Percentiles rank a stretch among this genome's conserved stretches.
Evolutionary conservation across 2,113 vertebrate species (phyloP).

Genomic region (Alethe diademata): DNA sequence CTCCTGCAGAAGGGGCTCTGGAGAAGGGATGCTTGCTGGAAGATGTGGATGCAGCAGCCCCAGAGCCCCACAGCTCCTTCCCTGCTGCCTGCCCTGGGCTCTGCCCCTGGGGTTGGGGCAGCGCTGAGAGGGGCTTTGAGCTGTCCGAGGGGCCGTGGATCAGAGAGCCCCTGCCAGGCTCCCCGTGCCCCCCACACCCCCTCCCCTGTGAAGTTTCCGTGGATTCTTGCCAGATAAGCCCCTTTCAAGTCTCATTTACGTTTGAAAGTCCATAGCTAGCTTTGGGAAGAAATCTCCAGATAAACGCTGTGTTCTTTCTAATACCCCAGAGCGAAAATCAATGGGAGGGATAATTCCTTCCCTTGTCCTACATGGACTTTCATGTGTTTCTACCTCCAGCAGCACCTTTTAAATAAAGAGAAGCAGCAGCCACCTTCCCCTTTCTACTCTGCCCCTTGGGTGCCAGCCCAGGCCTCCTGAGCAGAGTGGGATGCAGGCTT

Average conservation of each 20-base stretch:
- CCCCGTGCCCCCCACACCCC: not conserved
- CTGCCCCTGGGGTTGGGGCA: not conserved
- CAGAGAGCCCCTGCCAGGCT: not conserved
- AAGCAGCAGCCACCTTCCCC: not conserved
- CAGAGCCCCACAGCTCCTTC: not conserved
- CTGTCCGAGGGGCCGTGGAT: not conserved
- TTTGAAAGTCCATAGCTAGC: constrained; percentile 89
- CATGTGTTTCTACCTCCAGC: constrained; percentile 60
- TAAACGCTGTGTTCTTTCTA: constrained; percentile 92
- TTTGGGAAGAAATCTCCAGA: constrained; percentile 86
- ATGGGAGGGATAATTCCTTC: constrained; percentile 92
- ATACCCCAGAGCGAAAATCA: constrained; percentile 98
- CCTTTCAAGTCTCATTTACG: constrained; percentile 90
- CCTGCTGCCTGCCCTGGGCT: not conserved
- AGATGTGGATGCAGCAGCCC: not conserved
- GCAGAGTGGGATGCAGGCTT: not conserved
- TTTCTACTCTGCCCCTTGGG: not conserved
- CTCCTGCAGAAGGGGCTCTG: not conserved
- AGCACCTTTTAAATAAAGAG: constrained; percentile 47
- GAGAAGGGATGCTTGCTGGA: not conserved
- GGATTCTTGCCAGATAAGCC: constrained; percentile 69
- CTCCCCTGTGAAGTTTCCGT: constrained; percentile 11
- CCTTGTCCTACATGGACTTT: constrained; percentile 78
- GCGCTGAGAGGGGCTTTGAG: not conserved
- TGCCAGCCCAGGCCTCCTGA: not conserved